Conservation (phyloP, 2,113 vertebrate species). For the Scopus umbretta region DNA sequence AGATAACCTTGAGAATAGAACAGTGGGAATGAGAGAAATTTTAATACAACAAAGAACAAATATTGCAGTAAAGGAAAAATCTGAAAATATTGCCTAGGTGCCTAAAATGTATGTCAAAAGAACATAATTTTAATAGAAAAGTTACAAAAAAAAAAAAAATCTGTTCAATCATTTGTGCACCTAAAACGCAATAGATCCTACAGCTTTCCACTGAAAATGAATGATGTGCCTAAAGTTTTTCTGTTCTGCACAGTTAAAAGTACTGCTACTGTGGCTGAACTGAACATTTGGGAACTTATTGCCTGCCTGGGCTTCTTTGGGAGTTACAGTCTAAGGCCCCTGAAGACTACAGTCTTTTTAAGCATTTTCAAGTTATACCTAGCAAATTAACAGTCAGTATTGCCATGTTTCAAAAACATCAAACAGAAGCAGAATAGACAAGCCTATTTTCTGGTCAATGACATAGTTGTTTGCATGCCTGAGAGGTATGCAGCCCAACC, state of each 20-base stretch:
- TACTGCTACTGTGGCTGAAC: not conserved
- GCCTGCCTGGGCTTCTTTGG: not conserved
- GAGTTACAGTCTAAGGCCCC: not conserved
- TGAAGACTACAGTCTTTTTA: not conserved
- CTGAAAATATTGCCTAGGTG: not conserved
- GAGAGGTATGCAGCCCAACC: not conserved
- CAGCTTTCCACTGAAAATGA: not conserved
- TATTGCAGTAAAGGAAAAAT: not conserved
- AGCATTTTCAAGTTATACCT: not conserved
- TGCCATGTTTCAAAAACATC: not conserved
- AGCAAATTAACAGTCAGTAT: not conserved
- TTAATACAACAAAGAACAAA: not conserved
- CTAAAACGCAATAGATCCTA: not conserved
- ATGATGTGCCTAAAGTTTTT: not conserved
- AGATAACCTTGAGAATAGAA: not conserved
- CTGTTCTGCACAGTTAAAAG: not conserved
- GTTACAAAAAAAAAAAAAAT: not conserved
- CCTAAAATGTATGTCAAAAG: not conserved
- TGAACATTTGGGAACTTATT: not conserved
- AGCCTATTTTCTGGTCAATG: not conserved
- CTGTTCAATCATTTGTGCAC: not conserved
- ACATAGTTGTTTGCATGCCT: not conserved
- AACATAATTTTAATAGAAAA: not conserved
- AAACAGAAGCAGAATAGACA: not conserved
- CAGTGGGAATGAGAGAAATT: not conserved